Conservation (phyloP, 1,140 invertebrate species). For the Subanguina moxae region DNA sequence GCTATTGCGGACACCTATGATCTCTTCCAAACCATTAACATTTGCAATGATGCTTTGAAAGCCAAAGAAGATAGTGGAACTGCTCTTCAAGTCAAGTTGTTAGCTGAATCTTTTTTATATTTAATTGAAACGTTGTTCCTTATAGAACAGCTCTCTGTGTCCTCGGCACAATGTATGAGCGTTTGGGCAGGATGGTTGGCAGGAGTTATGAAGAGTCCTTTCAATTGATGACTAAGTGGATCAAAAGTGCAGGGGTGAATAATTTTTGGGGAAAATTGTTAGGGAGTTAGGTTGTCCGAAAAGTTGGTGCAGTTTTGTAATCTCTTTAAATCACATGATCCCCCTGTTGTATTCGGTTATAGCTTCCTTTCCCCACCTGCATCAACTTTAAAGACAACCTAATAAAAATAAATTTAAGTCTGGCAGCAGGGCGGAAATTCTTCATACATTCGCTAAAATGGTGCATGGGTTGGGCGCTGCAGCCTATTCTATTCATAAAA, state of each 20-base stretch:
- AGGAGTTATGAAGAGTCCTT: constrained; percentile 96
- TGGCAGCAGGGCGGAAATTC: constrained; percentile 88
- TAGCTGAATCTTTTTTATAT: constrained; percentile 63
- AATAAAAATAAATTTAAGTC: constrained; percentile 64
- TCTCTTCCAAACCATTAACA: constrained; percentile 93
- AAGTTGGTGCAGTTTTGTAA: too few species aligned
- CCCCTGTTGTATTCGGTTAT: too few species aligned
- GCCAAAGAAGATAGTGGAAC: constrained; percentile 94
- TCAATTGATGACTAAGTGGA: constrained; percentile 79
- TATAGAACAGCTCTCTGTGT: constrained; percentile 88
- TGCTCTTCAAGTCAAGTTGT: constrained; percentile 86
- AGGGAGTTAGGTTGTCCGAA: not conserved
- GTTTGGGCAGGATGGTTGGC: constrained; percentile 94
- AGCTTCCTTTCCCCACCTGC: too few species aligned
- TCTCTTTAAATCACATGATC: not conserved
- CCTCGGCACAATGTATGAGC: constrained; percentile 93
- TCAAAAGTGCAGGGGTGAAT: constrained; percentile 78
- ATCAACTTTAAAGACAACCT: not conserved
- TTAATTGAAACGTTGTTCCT: constrained; percentile 22
- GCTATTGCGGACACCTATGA: constrained; percentile 93
- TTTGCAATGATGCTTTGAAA: constrained; percentile 93
- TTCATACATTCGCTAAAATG: constrained; percentile 87
- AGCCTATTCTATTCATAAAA: constrained; percentile 74
- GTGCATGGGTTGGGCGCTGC: constrained; percentile 79
- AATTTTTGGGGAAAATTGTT: constrained; percentile 9